Base-by-base conservation (phyloP, 2,888 invertebrate genomes). In the Drosophila bunnanda region DNA sequence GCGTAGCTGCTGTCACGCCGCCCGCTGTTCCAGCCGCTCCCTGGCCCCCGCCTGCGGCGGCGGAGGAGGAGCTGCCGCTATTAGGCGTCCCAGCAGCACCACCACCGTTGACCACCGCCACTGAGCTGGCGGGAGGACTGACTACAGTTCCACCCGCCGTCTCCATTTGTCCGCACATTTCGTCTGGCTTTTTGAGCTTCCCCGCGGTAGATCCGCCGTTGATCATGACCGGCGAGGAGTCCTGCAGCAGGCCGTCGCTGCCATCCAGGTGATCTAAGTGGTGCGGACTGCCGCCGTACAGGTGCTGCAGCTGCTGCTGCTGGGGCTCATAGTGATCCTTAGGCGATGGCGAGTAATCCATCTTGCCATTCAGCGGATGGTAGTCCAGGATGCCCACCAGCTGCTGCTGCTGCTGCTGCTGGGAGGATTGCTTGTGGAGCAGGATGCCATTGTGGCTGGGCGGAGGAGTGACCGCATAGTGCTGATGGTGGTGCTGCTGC, bases 301-400 rank as follows among this genome's bases (percentile, higher is more conserved):
- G 79, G 66, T 92, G 91, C 72, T 91, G 90, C 78, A 89, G 57
- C n/a, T 83, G 82, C 36, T 55, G 53, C 36, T 72, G 85, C 74
- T 91, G 91, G 44, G 91, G 85, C 52, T 91, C 91, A 28, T 91
- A 91, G 25, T 90, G 90, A 58, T 90, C 78, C 71, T 91, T 89
- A 38, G 91, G 88, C 59, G 91, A 89, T 38, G 91, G 83, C 55
- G 91, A 88, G 48, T 91, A 91, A 52, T 91, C 91, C 48, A 91
- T 77, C 62, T 91, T 92, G 36, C 91, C 88, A 56, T 90, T 91
- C n/a, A 90, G 67, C n/a, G 80, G 69, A 61, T 91, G 91, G 43
- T 91, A 90, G 46, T 90, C 91, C 69, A 91, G 62, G 62, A 83
- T 70, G 56, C 91, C 90, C 41, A 91, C 87, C 59, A 87, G 64